Evolutionary conservation across 2,888 invertebrate genomes (phyloP).

Genomic region (Rhagonycha lutea): DNA sequence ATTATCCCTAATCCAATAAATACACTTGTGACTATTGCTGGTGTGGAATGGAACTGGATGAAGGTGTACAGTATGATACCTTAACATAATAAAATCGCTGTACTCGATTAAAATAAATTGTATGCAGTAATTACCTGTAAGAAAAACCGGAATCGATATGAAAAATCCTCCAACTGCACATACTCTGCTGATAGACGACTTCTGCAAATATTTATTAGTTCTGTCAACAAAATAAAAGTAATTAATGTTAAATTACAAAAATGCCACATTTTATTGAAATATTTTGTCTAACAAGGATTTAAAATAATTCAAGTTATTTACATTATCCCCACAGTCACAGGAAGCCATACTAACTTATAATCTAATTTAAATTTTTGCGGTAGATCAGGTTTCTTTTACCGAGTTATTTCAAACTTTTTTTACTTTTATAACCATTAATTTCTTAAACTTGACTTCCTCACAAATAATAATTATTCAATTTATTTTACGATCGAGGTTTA

Average conservation of each 20-base stretch:
- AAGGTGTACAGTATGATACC: slow-evolving; percentile 91
- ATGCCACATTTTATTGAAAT: background rate
- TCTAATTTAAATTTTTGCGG: background rate
- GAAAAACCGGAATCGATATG: slow-evolving; percentile 90
- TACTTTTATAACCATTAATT: background rate
- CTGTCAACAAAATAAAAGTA: slow-evolving; percentile 62
- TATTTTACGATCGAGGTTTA: too few relatives aligned
- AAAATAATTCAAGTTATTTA: background rate
- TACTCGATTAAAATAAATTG: slow-evolving; percentile 45
- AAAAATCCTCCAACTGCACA: slow-evolving; percentile 94
- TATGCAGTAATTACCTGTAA: slow-evolving; percentile 69
- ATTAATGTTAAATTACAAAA: slow-evolving; percentile 6
- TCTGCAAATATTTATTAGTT: slow-evolving; percentile 89
- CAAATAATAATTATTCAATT: background rate
- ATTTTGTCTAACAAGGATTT: background rate
- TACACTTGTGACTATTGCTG: slow-evolving; percentile 87
- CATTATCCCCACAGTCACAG: background rate
- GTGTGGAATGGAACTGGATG: slow-evolving; percentile 89
- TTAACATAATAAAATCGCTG: slow-evolving; percentile 47
- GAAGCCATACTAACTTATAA: background rate
- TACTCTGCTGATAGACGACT: slow-evolving; percentile 86
- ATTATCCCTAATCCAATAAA: slow-evolving; percentile 90
- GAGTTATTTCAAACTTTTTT: background rate
- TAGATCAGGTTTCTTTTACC: background rate
- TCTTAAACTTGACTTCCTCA: background rate